Conservation (phyloP, 2,797 vertebrate species). For the Argya squamiceps region DNA sequence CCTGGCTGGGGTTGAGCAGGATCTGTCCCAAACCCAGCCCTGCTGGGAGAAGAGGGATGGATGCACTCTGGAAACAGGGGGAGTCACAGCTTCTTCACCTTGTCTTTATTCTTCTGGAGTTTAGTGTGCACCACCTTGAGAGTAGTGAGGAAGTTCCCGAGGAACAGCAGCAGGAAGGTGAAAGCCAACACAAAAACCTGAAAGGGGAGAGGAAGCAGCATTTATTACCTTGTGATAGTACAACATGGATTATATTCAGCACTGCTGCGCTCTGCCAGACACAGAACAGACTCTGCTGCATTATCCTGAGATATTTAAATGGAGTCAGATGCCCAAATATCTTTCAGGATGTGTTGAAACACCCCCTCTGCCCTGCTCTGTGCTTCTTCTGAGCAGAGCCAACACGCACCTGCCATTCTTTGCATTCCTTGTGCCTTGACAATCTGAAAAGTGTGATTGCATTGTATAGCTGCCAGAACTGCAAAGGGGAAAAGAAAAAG, state of each 20-base stretch:
- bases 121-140: constrained; percentile 95
- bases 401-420: constrained; percentile 93
- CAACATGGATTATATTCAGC: not conserved
- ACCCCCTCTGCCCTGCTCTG: not conserved
- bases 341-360: not conserved
- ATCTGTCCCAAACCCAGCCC: not conserved
- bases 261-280: not conserved
- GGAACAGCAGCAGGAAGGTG: constrained; percentile 94
- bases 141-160: constrained; percentile 96
- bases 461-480: constrained; percentile 99
- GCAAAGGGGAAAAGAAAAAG: not conserved
- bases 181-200: constrained; percentile 94
- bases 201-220: not conserved
- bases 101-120: constrained; percentile 87
- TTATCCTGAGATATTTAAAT: not conserved
- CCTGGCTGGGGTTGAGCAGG: not conserved
- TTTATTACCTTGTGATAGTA: not conserved
- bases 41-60: not conserved
- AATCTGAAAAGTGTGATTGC: constrained; percentile 90
- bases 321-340: not conserved
- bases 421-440: constrained; percentile 89
- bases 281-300: not conserved
- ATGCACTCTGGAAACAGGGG: not conserved
- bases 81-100: constrained; percentile 80
- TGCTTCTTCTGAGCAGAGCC: not conserved